Percentiles rank a stretch among this genome's conserved stretches.
These are phyloP conservation scores for Eleginops maclovinus DNA, from an alignment of 2,113 vertebrate genomes.

Conservation along the genomic window DNA sequence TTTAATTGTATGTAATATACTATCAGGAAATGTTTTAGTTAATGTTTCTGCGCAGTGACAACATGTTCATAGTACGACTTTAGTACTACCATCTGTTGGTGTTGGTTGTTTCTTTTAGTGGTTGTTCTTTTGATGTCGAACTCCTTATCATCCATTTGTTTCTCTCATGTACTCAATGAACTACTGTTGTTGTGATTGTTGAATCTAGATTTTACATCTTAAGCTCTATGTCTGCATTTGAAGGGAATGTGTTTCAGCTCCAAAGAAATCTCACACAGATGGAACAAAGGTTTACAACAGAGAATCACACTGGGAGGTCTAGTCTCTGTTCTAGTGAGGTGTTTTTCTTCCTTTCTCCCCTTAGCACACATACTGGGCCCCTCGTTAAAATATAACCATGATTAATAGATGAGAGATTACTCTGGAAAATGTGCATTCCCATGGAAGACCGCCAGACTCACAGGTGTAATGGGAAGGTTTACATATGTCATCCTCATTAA, in stretches of 20 bases:
- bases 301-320: constrained; percentile 13
- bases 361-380: constrained; percentile 15
- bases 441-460: constrained; percentile 54
- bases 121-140: not conserved
- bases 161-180: not conserved
- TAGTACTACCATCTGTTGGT: not conserved
- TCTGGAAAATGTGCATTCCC: constrained; percentile 50
- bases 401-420: constrained; percentile 71
- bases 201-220: constrained; percentile 10
- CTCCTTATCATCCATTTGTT: not conserved
- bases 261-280: constrained; percentile 16
- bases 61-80: too few species aligned
- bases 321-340: constrained; percentile 29
- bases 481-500: constrained; percentile 57
- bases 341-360: not conserved
- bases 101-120: not conserved
- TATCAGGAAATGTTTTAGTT: too few species aligned
- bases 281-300: constrained; percentile 24
- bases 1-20: not conserved
- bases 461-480: constrained; percentile 62
- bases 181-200: not conserved
- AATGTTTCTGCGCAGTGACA: too few species aligned
- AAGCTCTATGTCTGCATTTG: not conserved
- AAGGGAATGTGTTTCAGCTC: not conserved
- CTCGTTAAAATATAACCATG: constrained; percentile 64